A percentile compares a stretch with the other conserved stretches of the same genome.
phyloP scores from a whole-genome alignment of 1,140 invertebrate genomes.

The Ladona fulva region DNA sequence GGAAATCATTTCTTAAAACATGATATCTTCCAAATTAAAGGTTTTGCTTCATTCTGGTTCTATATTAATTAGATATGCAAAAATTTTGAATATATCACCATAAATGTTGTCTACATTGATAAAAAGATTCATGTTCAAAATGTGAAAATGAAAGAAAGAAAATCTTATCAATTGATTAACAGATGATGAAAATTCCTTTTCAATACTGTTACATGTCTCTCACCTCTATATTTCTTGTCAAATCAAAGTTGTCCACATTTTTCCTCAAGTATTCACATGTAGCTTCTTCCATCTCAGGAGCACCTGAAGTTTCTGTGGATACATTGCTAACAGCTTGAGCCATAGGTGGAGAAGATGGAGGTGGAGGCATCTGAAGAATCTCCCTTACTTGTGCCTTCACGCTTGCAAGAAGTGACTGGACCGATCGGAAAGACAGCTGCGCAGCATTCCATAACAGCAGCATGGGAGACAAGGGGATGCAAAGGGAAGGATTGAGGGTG shows the following conservation, averaged over 20 bases:
- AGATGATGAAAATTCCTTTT: too few relatives aligned
- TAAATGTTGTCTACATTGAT: too few relatives aligned
- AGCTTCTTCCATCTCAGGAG: constrained; percentile 40
- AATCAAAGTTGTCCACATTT: constrained; percentile 46
- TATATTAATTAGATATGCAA: too few relatives aligned
- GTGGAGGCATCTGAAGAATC: constrained; percentile 41
- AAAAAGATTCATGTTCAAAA: too few relatives aligned
- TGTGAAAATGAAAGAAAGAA: too few relatives aligned
- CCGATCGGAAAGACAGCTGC: constrained; percentile 52
- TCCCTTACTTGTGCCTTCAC: constrained; percentile 42
- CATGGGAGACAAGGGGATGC: background rate
- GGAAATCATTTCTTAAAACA: too few relatives aligned
- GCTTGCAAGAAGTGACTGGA: constrained; percentile 40
- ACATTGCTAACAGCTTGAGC: constrained; percentile 22
- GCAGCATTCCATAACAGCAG: constrained; percentile 12
- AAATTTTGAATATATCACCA: too few relatives aligned
- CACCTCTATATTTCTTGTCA: constrained; percentile 47
- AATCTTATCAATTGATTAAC: too few relatives aligned
- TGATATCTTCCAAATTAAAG: too few relatives aligned
- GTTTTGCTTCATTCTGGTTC: too few relatives aligned
- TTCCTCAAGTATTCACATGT: constrained; percentile 42
- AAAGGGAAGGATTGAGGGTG: background rate
- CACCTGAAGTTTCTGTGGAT: constrained; percentile 24
- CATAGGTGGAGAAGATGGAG: constrained; percentile 19
- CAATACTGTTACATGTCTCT: constrained; percentile 23